Evolutionary conservation across 2,113 vertebrate genomes (phyloP).

Genomic region (Shinisaurus crocodilurus): DNA sequence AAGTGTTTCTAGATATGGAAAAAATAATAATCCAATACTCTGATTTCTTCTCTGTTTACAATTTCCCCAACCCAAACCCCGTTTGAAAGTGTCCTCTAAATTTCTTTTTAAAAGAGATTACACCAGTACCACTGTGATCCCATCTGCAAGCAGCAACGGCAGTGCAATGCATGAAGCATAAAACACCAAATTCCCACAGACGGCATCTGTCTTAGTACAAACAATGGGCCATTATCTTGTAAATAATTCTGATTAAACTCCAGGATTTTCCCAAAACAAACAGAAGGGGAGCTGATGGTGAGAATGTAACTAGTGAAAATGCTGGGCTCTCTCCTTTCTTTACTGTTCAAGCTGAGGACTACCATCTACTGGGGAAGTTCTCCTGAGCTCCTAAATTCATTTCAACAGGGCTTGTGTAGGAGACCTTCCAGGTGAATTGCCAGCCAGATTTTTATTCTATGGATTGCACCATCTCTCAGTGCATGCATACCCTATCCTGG

Average conservation of each 20-base stretch:
- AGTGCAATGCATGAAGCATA: conserved; percentile 76
- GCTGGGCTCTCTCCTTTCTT: conserved; percentile 39
- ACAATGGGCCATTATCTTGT: conserved; percentile 87
- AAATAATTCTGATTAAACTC: conserved; percentile 87
- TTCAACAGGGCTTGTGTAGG: background rate
- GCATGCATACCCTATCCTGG: background rate
- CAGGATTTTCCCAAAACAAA: conserved; percentile 78
- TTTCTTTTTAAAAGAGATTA: conserved; percentile 70
- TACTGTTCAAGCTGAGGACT: background rate
- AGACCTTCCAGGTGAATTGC: background rate
- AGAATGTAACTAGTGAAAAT: conserved; percentile 62
- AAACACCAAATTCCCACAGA: conserved; percentile 84
- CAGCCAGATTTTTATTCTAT: conserved; percentile 48
- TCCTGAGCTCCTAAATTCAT: background rate
- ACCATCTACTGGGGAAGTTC: background rate
- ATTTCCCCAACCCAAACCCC: conserved; percentile 33
- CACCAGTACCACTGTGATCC: conserved; percentile 72
- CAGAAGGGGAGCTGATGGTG: conserved; percentile 62
- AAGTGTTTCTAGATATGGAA: background rate
- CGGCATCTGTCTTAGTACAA: conserved; percentile 85
- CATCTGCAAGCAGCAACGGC: conserved; percentile 79
- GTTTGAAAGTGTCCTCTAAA: conserved; percentile 64
- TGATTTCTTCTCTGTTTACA: conserved; percentile 35
- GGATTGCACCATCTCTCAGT: conserved; percentile 38
- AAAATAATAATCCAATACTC: background rate